Conservation (phyloP, 1,140 invertebrate species). For the Hestina assimilis region DNA sequence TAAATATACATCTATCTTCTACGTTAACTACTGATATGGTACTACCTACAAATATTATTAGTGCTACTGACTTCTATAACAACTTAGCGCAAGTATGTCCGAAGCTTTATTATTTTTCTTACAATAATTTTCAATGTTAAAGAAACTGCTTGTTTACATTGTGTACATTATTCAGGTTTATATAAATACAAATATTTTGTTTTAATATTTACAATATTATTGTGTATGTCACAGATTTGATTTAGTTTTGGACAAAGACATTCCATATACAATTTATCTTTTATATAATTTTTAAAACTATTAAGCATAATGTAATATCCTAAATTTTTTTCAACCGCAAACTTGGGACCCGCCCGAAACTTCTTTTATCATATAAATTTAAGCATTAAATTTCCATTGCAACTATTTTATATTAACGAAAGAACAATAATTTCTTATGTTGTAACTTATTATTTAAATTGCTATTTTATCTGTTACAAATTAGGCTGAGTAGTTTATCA, state of each 20-base stretch:
- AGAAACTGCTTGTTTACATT: background rate
- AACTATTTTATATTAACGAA: background rate
- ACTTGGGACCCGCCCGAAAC: conserved; percentile 16
- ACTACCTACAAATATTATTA: no score
- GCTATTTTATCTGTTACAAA: no score
- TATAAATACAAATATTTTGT: conserved; percentile 36
- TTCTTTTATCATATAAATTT: background rate
- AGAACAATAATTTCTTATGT: no score
- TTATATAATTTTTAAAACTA: no score
- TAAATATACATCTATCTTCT: no score
- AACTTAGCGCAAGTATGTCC: background rate
- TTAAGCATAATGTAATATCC: background rate
- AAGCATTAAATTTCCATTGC: background rate
- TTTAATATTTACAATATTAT: conserved; percentile 68
- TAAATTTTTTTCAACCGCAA: background rate
- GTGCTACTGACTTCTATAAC: no score
- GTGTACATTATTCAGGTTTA: conserved; percentile 58
- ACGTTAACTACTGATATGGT: no score
- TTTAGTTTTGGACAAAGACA: conserved; percentile 34
- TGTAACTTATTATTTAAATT: no score
- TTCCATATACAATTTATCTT: background rate
- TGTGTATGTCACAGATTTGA: conserved; percentile 67
- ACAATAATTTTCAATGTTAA: background rate
- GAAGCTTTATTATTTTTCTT: background rate
- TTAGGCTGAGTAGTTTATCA: no score